Evolutionary conservation across 30 jellyfish, hydroid and myxozoan genomes (phyloP).

Genomic region (Catostylus mosaicus): DNA sequence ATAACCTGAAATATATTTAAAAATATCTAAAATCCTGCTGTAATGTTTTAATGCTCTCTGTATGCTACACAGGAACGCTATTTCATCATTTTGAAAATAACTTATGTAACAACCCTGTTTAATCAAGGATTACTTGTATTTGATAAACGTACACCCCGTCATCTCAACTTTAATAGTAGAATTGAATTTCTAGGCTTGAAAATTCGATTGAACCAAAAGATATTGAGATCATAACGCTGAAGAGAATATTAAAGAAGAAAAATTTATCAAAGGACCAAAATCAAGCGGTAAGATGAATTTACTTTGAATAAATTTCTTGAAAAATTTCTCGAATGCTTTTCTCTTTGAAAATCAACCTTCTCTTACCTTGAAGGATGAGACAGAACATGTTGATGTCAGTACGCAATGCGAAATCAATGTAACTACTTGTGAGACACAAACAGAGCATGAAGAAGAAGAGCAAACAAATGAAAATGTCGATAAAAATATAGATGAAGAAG

Average conservation of each 20-base stretch:
- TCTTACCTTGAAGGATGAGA: neutral
- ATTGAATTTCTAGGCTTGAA: neutral
- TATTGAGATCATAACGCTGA: neutral
- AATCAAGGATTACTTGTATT: too few species aligned
- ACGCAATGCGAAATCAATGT: slow-evolving; percentile 2
- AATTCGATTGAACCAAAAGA: slow-evolving; percentile 19
- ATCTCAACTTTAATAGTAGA: too few species aligned
- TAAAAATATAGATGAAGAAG: neutral
- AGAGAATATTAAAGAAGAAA: neutral
- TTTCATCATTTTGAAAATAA: too few species aligned
- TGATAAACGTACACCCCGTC: too few species aligned
- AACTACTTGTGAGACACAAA: slow-evolving; percentile 2
- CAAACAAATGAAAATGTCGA: neutral
- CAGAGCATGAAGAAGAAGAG: neutral
- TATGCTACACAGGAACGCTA: too few species aligned
- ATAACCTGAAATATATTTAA: neutral
- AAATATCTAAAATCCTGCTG: neutral
- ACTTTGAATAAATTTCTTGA: too few species aligned
- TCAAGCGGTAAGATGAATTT: neutral
- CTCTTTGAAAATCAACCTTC: too few species aligned
- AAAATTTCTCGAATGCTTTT: too few species aligned
- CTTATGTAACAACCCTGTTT: too few species aligned
- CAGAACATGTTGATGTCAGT: neutral
- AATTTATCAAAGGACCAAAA: neutral
- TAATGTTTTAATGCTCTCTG: neutral